These are phyloP conservation scores for Triplophysa dalaica DNA, from an alignment of 2,113 vertebrate species.

Conservation along the genomic window DNA sequence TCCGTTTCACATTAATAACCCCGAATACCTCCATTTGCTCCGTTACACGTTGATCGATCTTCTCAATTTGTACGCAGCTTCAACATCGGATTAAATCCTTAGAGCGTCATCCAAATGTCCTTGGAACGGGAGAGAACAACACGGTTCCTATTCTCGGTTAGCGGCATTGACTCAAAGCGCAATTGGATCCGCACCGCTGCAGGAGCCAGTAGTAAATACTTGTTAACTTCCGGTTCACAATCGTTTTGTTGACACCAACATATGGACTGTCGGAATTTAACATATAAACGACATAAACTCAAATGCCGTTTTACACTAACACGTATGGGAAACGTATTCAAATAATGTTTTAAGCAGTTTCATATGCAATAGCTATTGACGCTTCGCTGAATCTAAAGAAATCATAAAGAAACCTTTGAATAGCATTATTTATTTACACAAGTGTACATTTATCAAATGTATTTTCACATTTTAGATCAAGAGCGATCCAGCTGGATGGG, in stretches of 20 bases:
- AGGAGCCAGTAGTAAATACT: not conserved
- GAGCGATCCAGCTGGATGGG: not conserved
- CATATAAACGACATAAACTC: not conserved
- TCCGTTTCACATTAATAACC: not conserved
- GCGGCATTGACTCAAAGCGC: conserved; percentile 19
- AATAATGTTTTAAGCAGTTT: not conserved
- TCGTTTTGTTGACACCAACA: not conserved
- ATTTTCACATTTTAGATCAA: not conserved
- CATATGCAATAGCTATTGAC: not conserved
- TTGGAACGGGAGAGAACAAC: not conserved
- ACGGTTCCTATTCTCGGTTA: not conserved
- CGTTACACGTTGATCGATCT: not conserved
- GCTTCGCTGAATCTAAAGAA: not conserved
- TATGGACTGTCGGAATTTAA: not conserved
- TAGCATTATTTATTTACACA: not conserved
- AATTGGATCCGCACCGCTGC: conserved; percentile 7
- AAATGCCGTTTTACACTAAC: not conserved
- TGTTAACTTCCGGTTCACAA: conserved; percentile 25
- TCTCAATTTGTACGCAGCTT: not conserved
- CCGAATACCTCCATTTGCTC: not conserved
- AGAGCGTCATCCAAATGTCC: not conserved
- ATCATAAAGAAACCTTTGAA: not conserved
- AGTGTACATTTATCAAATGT: not conserved
- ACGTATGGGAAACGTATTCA: no score
- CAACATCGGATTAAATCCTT: not conserved